A percentile compares a stretch with the other conserved stretches of the same genome.
These are phyloP conservation scores for Oreochromis spilurus DNA, from an alignment of 2,113 vertebrate species.

Conservation along the genomic window DNA sequence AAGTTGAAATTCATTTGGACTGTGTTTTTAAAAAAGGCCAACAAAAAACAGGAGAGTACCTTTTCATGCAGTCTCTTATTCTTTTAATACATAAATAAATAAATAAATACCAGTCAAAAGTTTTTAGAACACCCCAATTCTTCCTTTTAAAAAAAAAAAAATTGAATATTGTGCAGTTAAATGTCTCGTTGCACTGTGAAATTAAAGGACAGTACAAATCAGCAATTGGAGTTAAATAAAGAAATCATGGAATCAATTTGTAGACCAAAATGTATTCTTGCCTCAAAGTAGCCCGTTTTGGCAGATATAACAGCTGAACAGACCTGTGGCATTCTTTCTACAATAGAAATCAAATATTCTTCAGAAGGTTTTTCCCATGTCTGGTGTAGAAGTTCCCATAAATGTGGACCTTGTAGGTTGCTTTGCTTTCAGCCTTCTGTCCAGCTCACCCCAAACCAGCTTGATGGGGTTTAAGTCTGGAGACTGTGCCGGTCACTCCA, in stretches of 20 bases:
- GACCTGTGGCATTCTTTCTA: background rate
- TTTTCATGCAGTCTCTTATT: background rate
- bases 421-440: background rate
- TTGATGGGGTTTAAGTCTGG: background rate
- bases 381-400: background rate
- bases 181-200: background rate
- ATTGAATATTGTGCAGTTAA: background rate
- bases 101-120: background rate
- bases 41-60: background rate
- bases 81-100: background rate
- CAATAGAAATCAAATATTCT: too few species aligned
- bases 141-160: accelerated
- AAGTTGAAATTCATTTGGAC: background rate
- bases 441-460: background rate
- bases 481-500: background rate
- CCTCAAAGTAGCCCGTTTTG: background rate
- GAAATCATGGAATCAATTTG: accelerated
- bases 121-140: background rate
- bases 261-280: background rate
- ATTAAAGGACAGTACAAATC: background rate
- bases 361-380: background rate
- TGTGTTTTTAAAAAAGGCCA: background rate
- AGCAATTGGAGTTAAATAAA: background rate
- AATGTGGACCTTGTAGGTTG: background rate
- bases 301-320: background rate